These are phyloP conservation scores for Myotis lucifugus DNA, from an alignment of 2,113 vertebrate species.

Conservation along the genomic window DNA sequence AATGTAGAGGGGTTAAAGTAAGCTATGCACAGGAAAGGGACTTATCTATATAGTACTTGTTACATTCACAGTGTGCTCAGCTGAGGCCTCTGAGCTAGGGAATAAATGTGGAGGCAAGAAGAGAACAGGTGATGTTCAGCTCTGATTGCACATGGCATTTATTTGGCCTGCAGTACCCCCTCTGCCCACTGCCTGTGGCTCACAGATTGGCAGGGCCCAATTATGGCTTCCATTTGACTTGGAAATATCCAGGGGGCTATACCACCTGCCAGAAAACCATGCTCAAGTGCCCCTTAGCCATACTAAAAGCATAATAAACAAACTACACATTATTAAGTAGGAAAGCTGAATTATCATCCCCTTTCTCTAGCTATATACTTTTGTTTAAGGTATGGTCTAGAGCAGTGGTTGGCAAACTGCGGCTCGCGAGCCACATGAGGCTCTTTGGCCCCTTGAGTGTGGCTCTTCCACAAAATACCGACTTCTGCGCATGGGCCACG, in stretches of 20 bases:
- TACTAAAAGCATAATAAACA: neutral
- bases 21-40: neutral
- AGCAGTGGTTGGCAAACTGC: too few species aligned
- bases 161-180: neutral
- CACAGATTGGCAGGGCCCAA: neutral
- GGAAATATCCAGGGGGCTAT: conserved; percentile 18
- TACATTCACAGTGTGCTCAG: neutral
- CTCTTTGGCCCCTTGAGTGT: too few species aligned
- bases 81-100: neutral
- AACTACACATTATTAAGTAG: neutral
- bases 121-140: neutral
- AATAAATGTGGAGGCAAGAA: neutral
- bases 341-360: neutral
- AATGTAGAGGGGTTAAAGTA: neutral
- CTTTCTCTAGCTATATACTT: neutral
- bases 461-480: too few species aligned
- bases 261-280: neutral
- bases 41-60: neutral
- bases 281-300: neutral
- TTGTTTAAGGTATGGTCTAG: neutral
- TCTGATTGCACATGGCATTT: conserved; percentile 27
- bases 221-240: conserved; percentile 23
- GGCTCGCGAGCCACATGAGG: too few species aligned
- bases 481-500: too few species aligned
- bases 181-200: neutral